Conservation (phyloP, 2,113 vertebrate species). For the Myanophis thanlyinensis region DNA sequence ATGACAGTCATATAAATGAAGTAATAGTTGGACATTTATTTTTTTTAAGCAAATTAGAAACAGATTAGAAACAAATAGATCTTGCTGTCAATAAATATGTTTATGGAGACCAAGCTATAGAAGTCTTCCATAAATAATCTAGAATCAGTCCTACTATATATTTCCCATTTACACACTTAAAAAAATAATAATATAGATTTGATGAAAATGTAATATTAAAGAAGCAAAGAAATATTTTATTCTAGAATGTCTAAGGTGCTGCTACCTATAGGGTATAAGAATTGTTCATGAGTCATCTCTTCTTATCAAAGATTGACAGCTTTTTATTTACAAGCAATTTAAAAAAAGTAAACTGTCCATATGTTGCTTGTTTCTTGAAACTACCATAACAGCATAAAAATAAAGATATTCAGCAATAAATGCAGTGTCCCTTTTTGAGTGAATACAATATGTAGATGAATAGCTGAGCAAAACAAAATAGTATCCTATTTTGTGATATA, state of each 20-base stretch:
- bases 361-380: constrained; percentile 11
- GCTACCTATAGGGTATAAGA: constrained; percentile 45
- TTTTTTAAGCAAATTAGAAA: constrained; percentile 5
- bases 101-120: background rate
- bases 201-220: constrained; percentile 27
- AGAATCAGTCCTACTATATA: background rate
- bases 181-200: background rate
- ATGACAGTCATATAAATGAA: background rate
- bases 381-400: constrained; percentile 8
- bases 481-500: background rate
- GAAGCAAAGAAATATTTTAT: constrained; percentile 41
- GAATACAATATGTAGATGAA: background rate
- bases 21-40: background rate
- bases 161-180: background rate
- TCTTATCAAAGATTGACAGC: constrained; percentile 23
- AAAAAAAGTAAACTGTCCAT: constrained; percentile 28
- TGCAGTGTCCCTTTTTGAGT: background rate
- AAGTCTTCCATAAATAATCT: background rate
- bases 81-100: background rate
- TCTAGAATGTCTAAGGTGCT: constrained; percentile 29
- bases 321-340: constrained; percentile 29
- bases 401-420: background rate
- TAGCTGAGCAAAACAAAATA: constrained; percentile 7
- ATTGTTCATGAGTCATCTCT: constrained; percentile 28
- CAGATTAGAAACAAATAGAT: constrained; percentile 1